Conservation (phyloP, 2,888 invertebrate species). For the Andrena marginata region DNA sequence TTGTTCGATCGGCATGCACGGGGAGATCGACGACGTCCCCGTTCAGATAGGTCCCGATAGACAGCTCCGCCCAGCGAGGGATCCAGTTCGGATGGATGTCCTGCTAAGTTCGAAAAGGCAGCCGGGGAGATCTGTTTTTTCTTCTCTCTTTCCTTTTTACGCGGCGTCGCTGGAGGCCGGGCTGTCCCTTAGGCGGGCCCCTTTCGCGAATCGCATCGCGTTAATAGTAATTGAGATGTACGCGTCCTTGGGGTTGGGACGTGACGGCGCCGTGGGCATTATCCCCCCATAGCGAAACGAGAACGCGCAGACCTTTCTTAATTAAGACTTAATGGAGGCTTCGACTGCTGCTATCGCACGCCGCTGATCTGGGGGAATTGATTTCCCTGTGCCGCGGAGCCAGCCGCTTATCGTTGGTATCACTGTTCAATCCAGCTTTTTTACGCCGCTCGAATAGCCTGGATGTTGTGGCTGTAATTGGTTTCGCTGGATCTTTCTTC, state of each 20-base stretch:
- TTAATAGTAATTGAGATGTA: constrained; percentile 65
- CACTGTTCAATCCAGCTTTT: constrained; percentile 1
- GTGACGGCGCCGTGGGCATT: constrained; percentile 51
- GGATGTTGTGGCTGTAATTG: constrained; percentile 34
- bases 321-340: constrained; percentile 66
- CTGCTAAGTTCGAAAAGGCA: constrained; percentile 44
- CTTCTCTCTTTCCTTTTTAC: too few species aligned
- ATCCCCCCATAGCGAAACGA: constrained; percentile 39
- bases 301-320: constrained; percentile 44
- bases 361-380: constrained; percentile 59
- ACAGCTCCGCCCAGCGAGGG: constrained; percentile 43
- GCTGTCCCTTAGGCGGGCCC: constrained; percentile 18
- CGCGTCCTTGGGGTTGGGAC: constrained; percentile 55
- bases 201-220: constrained; percentile 28
- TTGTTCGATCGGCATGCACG: constrained; percentile 1
- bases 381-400: constrained; percentile 45
- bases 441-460: neutral
- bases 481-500: neutral
- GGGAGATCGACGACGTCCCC: constrained; percentile 41
- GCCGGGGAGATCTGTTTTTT: constrained; percentile 23
- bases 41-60: constrained; percentile 54
- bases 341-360: constrained; percentile 54
- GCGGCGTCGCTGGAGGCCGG: constrained; percentile 30
- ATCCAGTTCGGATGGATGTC: constrained; percentile 62
- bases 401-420: constrained; percentile 27